Evolutionary conservation across 2,888 invertebrate species (phyloP), one percentile per base, ranked within the genome.

Genomic region (Lydus trimaculatus): DNA sequence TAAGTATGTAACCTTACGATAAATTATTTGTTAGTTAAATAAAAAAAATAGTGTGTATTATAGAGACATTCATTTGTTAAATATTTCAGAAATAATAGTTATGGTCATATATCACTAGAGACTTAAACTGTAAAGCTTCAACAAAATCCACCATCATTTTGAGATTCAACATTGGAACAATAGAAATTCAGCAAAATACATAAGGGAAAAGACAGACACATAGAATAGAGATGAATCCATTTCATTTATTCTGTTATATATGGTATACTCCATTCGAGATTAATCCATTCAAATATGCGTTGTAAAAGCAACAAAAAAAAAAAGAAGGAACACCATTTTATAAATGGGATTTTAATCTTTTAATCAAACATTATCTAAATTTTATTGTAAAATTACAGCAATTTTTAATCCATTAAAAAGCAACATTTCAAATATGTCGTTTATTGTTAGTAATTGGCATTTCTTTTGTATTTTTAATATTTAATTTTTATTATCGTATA

Each of bases 101-200:
- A 20, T 9, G 0, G 48, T 20, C 48, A 48, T 48, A 48, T 48
- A 20, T 48, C 48, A 48, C 48, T 11, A 20, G 9, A 20, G 48
- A 23, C 20, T 48, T 48, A 48, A 48, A 48, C 11, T 48, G 48
- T 48, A 48, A 13, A 48, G 48, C 48, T 48, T 48, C 48, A 48
- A 20, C 48, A 48, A 48, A 48, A 48, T 48, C 48, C 48, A 48
- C 48, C 48, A 20, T 48, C 43, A 43, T 43, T 48, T 48, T 8
- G 48, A 48, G 20, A 48, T 48, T 48, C 11, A 17, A 48, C 48
- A 48, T 20, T 48, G 11, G 20, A 48, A 48, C 48, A 48, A 48
- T 48, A 48, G 48, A 48, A 48, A 43, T 48, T 48, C 48, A 8
- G 48, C 9, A 11, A 48, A 48, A 48, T 48, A 48, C 11, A 48